Percentiles rank a stretch among this genome's conserved stretches.
These are phyloP conservation scores for Acrobasis repandana DNA, from an alignment of 2,888 invertebrate species.

Conservation along the genomic window DNA sequence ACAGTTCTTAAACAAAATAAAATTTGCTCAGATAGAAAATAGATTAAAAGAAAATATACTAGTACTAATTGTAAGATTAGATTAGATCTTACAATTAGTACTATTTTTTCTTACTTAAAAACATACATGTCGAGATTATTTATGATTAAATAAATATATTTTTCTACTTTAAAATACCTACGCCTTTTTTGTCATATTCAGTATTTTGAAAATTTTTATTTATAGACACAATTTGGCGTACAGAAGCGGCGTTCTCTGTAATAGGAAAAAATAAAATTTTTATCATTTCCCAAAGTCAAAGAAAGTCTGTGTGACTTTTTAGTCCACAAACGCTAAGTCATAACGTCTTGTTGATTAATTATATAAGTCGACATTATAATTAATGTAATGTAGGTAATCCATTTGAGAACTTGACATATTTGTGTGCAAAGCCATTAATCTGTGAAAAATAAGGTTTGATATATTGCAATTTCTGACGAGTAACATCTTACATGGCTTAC, in stretches of 20 bases:
- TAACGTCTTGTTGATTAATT: not conserved
- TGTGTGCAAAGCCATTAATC: not conserved
- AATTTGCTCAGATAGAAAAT: too few relatives aligned
- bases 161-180: too few relatives aligned
- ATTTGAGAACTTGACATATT: not conserved
- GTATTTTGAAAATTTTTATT: not conserved
- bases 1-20: too few relatives aligned
- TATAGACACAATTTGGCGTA: too few relatives aligned
- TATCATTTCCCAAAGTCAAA: not conserved
- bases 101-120: too few relatives aligned
- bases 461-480: not conserved
- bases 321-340: not conserved
- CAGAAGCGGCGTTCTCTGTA: too few relatives aligned
- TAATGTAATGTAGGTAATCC: conserved; percentile 15
- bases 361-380: not conserved
- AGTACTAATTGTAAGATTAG: too few relatives aligned
- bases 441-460: not conserved
- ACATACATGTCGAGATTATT: too few relatives aligned
- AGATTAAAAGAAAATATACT: too few relatives aligned
- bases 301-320: not conserved
- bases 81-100: too few relatives aligned
- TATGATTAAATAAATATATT: too few relatives aligned
- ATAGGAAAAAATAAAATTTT: not conserved
- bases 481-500: not conserved
- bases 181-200: too few relatives aligned